Evolutionary conservation across 2,113 vertebrate species (phyloP).

Genomic region (Pluvianellus socialis): DNA sequence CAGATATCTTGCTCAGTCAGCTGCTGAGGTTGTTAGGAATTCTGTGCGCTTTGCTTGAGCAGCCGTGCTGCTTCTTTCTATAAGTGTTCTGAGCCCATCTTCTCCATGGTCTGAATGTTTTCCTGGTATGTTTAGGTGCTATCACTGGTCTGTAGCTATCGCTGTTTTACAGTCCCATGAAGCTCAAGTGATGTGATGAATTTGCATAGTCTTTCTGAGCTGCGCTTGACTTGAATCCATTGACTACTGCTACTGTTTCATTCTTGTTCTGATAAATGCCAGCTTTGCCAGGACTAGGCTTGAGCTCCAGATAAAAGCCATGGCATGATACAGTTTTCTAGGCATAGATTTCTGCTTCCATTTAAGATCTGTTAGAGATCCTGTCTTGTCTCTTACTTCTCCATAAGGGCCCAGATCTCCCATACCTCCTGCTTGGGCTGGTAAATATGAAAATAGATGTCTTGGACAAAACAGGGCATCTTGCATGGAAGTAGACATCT

Average conservation of each 20-base stretch:
- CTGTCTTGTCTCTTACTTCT: neutral
- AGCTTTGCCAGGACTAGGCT: neutral
- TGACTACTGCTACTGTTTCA: neutral
- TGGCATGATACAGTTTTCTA: neutral
- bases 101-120: neutral
- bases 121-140: neutral
- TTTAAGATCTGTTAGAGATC: neutral
- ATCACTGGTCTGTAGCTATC: neutral
- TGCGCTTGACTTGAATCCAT: neutral
- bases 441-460: neutral
- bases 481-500: neutral
- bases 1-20: neutral
- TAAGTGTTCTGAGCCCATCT: neutral
- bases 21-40: neutral
- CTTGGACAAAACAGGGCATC: neutral
- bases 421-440: neutral
- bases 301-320: neutral
- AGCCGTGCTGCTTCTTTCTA: neutral
- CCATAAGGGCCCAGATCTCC: neutral
- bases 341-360: neutral
- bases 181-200: neutral
- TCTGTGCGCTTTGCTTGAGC: neutral
- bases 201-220: neutral
- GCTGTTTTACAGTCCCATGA: neutral
- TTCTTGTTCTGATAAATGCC: neutral